Conservation (phyloP, 2,797 vertebrate genomes). For the Acanthornis magna region DNA sequence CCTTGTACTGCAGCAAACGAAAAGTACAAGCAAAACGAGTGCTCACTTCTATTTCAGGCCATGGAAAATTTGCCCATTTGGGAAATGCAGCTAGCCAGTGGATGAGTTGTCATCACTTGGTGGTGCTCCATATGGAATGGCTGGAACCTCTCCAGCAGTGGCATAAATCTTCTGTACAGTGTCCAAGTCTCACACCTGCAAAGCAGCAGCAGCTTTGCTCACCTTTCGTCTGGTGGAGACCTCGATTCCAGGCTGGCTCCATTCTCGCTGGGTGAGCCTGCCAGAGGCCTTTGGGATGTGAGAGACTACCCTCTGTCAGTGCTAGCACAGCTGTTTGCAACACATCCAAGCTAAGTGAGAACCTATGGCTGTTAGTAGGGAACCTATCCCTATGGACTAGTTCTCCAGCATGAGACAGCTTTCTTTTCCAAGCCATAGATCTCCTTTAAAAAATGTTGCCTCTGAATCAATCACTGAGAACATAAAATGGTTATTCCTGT, state of each 20-base stretch:
- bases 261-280: not conserved
- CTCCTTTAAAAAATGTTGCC: not conserved
- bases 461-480: not conserved
- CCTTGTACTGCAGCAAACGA: not conserved
- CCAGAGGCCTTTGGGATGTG: not conserved
- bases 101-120: not conserved
- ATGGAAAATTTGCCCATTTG: not conserved
- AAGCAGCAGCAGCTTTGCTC: not conserved
- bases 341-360: not conserved
- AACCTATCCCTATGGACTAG: not conserved
- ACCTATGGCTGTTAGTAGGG: not conserved
- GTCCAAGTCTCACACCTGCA: not conserved
- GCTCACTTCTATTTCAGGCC: not conserved
- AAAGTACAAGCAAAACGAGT: not conserved
- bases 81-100: not conserved
- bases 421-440: not conserved
- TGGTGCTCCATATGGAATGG: rapidly evolving
- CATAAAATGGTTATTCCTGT: not conserved
- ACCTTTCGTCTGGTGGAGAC: not conserved
- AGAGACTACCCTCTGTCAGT: not conserved
- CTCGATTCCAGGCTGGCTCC: not conserved
- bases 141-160: not conserved
- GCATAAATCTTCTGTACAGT: not conserved
- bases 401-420: not conserved
- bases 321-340: not conserved